Conservation (phyloP, 2,888 invertebrate species). For the Temnothorax unifasciatus region DNA sequence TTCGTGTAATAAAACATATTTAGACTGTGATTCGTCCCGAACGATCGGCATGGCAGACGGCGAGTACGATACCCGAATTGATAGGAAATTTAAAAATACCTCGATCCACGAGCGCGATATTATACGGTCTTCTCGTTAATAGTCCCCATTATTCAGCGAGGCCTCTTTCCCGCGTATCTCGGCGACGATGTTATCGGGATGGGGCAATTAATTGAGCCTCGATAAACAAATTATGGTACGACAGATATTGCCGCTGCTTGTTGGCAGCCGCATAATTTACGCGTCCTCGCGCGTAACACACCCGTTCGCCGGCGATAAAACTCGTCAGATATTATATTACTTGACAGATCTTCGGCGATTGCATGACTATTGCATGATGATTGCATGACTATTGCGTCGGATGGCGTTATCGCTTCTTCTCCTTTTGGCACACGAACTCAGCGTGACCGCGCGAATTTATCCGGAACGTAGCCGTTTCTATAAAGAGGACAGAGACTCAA, state of each 20-base stretch:
- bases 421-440: constrained; percentile 34
- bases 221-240: constrained; percentile 50
- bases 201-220: constrained; percentile 43
- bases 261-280: not conserved
- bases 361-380: constrained; percentile 48
- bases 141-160: constrained; percentile 7
- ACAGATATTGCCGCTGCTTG: constrained; percentile 6
- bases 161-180: constrained; percentile 10
- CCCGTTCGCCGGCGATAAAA: constrained; percentile 19
- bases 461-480: not conserved
- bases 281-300: not conserved
- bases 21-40: too few relatives aligned
- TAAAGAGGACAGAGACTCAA: not conserved
- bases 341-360: constrained; percentile 35
- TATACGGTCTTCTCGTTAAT: not conserved
- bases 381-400: constrained; percentile 39
- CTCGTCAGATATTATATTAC: constrained; percentile 42
- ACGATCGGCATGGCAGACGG: not conserved
- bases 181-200: constrained; percentile 34
- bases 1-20: too few relatives aligned
- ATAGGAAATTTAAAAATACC: not conserved
- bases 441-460: constrained; percentile 56
- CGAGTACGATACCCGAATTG: not conserved
- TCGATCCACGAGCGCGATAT: not conserved
- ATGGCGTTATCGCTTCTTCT: constrained; percentile 48